Evolutionary conservation across 2,113 vertebrate genomes (phyloP).

Genomic region (Pampusana beccarii): DNA sequence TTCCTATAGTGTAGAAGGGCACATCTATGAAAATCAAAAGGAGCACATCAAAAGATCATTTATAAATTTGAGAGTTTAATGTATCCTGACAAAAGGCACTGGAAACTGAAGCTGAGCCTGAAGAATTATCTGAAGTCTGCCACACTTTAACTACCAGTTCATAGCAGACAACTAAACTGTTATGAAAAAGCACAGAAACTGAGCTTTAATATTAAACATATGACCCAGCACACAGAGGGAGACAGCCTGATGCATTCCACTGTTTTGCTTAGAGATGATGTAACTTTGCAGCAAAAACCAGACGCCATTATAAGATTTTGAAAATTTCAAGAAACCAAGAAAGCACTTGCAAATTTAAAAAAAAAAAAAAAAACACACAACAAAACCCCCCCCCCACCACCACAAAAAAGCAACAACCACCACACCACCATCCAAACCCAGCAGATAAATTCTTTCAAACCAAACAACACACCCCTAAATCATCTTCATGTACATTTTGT

Average conservation of each 20-base stretch:
- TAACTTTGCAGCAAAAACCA: constrained; percentile 4
- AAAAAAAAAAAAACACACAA: not conserved
- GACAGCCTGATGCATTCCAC: not conserved
- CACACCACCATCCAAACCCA: not conserved
- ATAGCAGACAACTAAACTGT: constrained; percentile 25
- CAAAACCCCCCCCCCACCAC: too few relatives aligned
- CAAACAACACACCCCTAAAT: not conserved
- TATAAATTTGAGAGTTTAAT: not conserved
- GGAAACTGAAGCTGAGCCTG: constrained; percentile 3
- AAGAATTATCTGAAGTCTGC: constrained; percentile 30
- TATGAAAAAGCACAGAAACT: constrained; percentile 44
- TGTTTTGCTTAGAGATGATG: not conserved
- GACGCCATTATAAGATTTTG: not conserved
- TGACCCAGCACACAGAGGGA: not conserved
- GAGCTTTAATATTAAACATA: constrained; percentile 34
- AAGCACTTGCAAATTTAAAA: not conserved
- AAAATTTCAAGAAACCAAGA: not conserved
- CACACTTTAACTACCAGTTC: constrained; percentile 12
- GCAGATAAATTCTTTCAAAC: not conserved
- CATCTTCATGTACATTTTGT: not conserved
- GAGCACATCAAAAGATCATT: not conserved
- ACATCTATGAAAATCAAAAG: not conserved
- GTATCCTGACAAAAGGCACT: constrained; percentile 39
- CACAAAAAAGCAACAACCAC: not conserved
- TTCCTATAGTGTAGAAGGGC: not conserved